phyloP scores from a whole-genome alignment of 2,797 vertebrate species.

The Enteromius anoplus region DNA sequence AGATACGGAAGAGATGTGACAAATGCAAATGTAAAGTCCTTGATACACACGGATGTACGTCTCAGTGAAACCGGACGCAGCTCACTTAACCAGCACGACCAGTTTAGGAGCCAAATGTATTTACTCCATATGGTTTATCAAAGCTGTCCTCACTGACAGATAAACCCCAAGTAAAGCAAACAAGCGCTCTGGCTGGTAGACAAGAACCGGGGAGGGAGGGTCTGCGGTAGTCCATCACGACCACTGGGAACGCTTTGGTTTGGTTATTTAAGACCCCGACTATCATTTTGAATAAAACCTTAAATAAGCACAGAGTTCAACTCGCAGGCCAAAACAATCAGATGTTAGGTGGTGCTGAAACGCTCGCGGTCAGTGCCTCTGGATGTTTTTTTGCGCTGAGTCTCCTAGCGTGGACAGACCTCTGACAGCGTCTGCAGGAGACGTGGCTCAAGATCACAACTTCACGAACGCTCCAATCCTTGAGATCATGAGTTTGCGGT shows the following conservation, averaged over 20 bases:
- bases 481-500: conserved; percentile 17
- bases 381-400: conserved; percentile 29
- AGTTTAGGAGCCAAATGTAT: conserved; percentile 59
- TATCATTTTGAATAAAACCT: conserved; percentile 41
- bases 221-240: conserved; percentile 36
- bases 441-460: conserved; percentile 25
- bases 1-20: conserved; percentile 29
- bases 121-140: conserved; percentile 45
- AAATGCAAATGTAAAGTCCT: conserved; percentile 50
- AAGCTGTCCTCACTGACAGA: conserved; percentile 43
- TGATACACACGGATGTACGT: conserved; percentile 55
- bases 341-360: conserved; percentile 42
- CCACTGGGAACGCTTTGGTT: conserved; percentile 10
- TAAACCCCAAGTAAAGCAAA: conserved; percentile 43
- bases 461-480: not conserved
- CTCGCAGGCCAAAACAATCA: conserved; percentile 48
- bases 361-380: conserved; percentile 36
- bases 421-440: conserved; percentile 27
- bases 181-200: conserved; percentile 37
- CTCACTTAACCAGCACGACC: conserved; percentile 61
- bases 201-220: conserved; percentile 1
- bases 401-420: conserved; percentile 28
- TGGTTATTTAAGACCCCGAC: conserved; percentile 33
- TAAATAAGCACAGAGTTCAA: conserved; percentile 35
- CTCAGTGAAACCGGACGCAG: conserved; percentile 59